phyloP scores from a whole-genome alignment of 2,888 invertebrate genomes.

The Drosophila recens region DNA sequence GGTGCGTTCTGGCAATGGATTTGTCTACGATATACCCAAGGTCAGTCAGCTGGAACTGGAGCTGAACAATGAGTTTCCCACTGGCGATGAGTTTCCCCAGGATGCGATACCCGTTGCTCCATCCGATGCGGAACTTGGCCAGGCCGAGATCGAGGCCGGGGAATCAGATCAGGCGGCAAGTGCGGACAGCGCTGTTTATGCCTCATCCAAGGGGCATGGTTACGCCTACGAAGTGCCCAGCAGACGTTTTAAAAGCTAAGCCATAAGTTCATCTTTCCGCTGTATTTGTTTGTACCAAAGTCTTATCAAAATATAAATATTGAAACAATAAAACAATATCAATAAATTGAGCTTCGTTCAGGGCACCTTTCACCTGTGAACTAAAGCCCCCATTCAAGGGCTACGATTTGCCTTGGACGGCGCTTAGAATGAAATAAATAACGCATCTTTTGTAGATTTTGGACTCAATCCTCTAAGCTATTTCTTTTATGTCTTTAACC shows the following conservation, averaged over 20 bases:
- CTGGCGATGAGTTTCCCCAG: conserved; percentile 70
- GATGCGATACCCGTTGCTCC: conserved; percentile 75
- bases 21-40: conserved; percentile 74
- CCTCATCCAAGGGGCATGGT: conserved; percentile 55
- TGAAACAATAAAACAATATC: conserved; percentile 26
- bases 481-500: conserved; percentile 12
- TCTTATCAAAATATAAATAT: conserved; percentile 44
- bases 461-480: conserved; percentile 16
- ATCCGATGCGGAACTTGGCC: conserved; percentile 68
- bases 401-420: conserved; percentile 52
- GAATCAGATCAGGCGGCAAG: conserved; percentile 40
- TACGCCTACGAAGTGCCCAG: conserved; percentile 68
- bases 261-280: not conserved
- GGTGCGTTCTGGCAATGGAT: conserved; percentile 78
- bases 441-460: conserved; percentile 22
- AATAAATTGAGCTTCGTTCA: conserved; percentile 18
- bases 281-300: conserved; percentile 62
- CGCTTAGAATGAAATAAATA: conserved; percentile 55
- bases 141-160: conserved; percentile 48
- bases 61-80: conserved; percentile 72
- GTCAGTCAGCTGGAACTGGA: conserved; percentile 72
- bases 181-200: conserved; percentile 33
- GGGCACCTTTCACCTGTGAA: conserved; percentile 58
- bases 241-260: conserved; percentile 61
- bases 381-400: conserved; percentile 46